Conservation (phyloP, 2,113 vertebrate species). For the Turnix velox region DNA sequence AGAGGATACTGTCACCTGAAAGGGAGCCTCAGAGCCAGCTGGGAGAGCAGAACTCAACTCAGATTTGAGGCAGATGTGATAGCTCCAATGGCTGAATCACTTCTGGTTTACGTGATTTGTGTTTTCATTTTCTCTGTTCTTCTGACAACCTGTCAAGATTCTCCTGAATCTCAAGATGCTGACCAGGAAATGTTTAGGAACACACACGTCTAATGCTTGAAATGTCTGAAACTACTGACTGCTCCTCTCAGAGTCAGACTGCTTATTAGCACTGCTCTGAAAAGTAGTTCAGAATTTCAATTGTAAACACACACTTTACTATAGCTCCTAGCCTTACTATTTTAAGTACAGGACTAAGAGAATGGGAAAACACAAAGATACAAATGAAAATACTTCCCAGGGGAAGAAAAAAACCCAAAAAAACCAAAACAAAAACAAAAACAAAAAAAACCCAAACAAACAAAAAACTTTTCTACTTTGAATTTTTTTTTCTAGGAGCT, state of each 20-base stretch:
- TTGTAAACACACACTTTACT: background rate
- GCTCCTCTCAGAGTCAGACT: background rate
- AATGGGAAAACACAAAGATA: background rate
- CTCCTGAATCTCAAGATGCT: background rate
- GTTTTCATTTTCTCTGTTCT: background rate
- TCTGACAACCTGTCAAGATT: background rate
- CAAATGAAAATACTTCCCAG: background rate
- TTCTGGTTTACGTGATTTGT: background rate
- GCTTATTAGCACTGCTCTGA: background rate
- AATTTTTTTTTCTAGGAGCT: background rate
- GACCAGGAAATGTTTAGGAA: background rate
- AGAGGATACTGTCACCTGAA: background rate
- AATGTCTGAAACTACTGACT: background rate
- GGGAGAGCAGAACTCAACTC: rapidly evolving
- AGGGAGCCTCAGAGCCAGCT: background rate
- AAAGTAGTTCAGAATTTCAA: background rate
- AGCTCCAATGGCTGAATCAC: background rate
- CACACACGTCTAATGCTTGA: background rate
- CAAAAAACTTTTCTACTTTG: background rate
- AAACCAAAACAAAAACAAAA: too few species aligned
- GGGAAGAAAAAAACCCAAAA: too few species aligned
- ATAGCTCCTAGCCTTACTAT: background rate
- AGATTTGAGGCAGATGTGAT: background rate
- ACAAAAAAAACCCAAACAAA: too few species aligned
- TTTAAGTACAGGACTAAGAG: background rate